Conservation (phyloP, 92 coral and sea anemone species). For the Parazoanthus atlanticus region DNA sequence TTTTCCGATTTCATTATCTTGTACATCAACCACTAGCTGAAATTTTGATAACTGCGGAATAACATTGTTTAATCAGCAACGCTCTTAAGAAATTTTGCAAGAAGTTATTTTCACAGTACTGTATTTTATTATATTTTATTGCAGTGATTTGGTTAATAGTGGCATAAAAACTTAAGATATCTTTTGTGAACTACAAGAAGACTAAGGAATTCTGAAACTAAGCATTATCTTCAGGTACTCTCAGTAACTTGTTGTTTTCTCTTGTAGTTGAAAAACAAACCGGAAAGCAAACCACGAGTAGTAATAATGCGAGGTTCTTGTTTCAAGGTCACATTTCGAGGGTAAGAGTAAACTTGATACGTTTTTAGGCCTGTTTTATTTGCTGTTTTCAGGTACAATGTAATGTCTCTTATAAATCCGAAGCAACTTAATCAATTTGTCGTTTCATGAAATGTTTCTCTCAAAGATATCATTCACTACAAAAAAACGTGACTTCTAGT, state of each 20-base stretch:
- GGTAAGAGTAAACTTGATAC: background rate
- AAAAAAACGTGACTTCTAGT: background rate
- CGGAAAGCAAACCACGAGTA: background rate
- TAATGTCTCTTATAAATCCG: background rate
- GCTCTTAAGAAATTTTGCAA: too few relatives aligned
- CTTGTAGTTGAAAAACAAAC: too few relatives aligned
- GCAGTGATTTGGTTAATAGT: background rate
- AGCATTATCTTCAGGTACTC: background rate
- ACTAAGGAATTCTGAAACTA: too few relatives aligned
- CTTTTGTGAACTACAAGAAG: too few relatives aligned
- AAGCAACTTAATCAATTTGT: background rate
- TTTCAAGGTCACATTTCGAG: background rate
- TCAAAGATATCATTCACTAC: background rate
- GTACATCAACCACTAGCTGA: background rate
- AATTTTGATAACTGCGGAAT: background rate
- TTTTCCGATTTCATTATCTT: too few relatives aligned
- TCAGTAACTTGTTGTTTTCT: background rate
- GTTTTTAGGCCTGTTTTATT: too few relatives aligned
- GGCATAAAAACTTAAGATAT: background rate
- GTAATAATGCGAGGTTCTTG: background rate
- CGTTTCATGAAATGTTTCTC: background rate
- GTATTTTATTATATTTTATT: too few relatives aligned
- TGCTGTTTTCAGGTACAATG: background rate
- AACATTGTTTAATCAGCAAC: too few relatives aligned
- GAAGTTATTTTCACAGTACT: background rate